phyloP scores from a whole-genome alignment of 2,113 vertebrate species.

The Crotalus viridis region DNA sequence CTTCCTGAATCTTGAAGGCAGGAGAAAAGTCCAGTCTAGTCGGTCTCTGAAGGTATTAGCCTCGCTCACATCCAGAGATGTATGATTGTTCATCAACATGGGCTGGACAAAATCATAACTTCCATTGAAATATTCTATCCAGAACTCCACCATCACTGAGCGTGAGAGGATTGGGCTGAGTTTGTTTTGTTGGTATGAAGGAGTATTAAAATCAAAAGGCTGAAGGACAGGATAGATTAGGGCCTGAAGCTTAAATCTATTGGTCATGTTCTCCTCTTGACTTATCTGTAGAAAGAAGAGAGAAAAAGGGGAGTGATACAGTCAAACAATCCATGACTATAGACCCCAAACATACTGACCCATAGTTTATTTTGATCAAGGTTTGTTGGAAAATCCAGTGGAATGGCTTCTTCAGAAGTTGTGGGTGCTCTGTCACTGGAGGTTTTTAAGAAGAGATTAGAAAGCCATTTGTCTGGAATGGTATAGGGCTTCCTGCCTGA shows the following conservation, averaged over 20 bases:
- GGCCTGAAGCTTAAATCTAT: conserved; percentile 85
- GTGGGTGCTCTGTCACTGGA: background rate
- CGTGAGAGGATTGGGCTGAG: conserved; percentile 84
- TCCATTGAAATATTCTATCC: conserved; percentile 88
- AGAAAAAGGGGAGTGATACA: background rate
- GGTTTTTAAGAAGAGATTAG: background rate
- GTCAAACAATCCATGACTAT: rapidly evolving
- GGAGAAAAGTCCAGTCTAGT: conserved; percentile 84
- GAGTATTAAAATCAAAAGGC: conserved; percentile 90
- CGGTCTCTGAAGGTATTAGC: conserved; percentile 63
- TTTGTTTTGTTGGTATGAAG: conserved; percentile 91
- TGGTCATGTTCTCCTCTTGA: conserved; percentile 65
- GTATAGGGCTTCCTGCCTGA: background rate
- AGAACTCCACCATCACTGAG: conserved; percentile 83
- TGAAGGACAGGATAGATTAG: conserved; percentile 93
- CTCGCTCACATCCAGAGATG: conserved; percentile 74
- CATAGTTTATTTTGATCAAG: background rate
- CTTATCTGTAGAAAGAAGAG: conserved; percentile 72
- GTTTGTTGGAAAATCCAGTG: background rate
- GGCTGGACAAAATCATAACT: conserved; percentile 71
- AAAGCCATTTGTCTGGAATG: background rate
- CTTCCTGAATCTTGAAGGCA: conserved; percentile 77
- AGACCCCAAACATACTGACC: background rate
- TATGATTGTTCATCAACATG: conserved; percentile 90
- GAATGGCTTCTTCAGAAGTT: background rate